phyloP scores from a whole-genome alignment of 2,888 invertebrate species.

The Hermodice carunculata region DNA sequence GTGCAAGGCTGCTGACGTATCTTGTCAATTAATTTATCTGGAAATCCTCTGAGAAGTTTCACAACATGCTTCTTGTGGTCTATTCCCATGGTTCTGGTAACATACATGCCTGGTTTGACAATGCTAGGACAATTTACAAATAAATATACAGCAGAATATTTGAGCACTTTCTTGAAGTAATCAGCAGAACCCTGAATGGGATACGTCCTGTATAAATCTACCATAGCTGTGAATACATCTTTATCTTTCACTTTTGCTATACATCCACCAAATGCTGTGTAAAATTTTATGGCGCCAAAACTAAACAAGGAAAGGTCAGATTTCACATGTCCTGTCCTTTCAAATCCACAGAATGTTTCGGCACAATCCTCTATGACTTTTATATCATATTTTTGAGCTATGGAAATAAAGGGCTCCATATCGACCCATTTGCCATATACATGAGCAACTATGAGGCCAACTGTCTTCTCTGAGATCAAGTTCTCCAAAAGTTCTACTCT shows the following conservation, averaged over 20 bases:
- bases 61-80: conserved; percentile 61
- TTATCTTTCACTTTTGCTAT: conserved; percentile 62
- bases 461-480: conserved; percentile 62
- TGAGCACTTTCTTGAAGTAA: conserved; percentile 64
- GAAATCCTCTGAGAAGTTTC: conserved; percentile 64
- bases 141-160: conserved; percentile 57
- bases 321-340: conserved; percentile 59
- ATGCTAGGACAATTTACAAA: conserved; percentile 55
- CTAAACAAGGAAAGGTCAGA: conserved; percentile 67
- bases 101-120: conserved; percentile 47
- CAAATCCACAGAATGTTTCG: conserved; percentile 64
- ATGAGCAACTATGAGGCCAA: conserved; percentile 66
- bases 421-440: conserved; percentile 64
- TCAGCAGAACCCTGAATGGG: conserved; percentile 51
- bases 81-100: conserved; percentile 45
- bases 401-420: conserved; percentile 57
- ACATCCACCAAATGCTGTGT: conserved; percentile 67
- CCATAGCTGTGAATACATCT: conserved; percentile 55
- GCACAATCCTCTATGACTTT: conserved; percentile 69
- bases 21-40: conserved; percentile 52
- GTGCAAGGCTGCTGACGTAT: conserved; percentile 62
- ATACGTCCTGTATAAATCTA: conserved; percentile 46
- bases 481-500: conserved; percentile 57
- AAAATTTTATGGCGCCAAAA: conserved; percentile 69
- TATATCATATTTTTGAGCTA: conserved; percentile 54